Base-by-base conservation (phyloP, 2,113 vertebrate species). In the Ancistrus triradiatus region DNA sequence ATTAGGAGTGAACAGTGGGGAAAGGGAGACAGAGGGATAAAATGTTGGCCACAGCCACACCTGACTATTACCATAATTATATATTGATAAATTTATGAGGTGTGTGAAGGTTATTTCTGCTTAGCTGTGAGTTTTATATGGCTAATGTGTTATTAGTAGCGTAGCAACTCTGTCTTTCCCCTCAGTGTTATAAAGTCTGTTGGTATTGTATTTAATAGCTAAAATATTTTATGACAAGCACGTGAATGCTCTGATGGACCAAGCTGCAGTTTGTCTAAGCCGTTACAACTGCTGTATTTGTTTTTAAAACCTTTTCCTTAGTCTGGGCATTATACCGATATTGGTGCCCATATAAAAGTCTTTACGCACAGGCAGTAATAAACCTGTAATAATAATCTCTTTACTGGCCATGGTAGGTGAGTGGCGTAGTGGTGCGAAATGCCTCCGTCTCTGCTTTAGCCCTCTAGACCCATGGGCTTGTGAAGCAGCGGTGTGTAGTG, bases 31-130 rank as follows among this genome's bases (percentile, higher is more conserved):
- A 19, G 60, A 57, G 28, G 24, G 50, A 44, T 47, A 42, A 25
- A 52, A 60, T 47, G 14, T 55, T 67, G 53, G 66, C 58, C 65
- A 52, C 19, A 52, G 14, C 48, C 50, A 49, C 48, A 24, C 47
- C 63, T 50, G 69, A 78, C 76, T 73, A 72, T 78, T 78, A 68
- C 71, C 72, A 67, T 80, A 81, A 84, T 82, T 80, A 78, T 66
- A 81, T 62, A 78, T 75, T 73, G 68, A 81, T 75, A 71, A 65
- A 85, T 86, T 82, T 83, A 85, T 77, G 73, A 83, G 49, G 77
- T 83, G 83, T 70, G 63, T 52, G 69, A 48, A 3, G 24, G 73
- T 76, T 78, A 63, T 77, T 77, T 81, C 47, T 72, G 75, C 77
- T 60, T 68, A 51, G 60, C 76, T 64, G 40, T 61, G 50, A 76